Conservation (phyloP, 2,797 vertebrate species). For the Coilia nasus region DNA sequence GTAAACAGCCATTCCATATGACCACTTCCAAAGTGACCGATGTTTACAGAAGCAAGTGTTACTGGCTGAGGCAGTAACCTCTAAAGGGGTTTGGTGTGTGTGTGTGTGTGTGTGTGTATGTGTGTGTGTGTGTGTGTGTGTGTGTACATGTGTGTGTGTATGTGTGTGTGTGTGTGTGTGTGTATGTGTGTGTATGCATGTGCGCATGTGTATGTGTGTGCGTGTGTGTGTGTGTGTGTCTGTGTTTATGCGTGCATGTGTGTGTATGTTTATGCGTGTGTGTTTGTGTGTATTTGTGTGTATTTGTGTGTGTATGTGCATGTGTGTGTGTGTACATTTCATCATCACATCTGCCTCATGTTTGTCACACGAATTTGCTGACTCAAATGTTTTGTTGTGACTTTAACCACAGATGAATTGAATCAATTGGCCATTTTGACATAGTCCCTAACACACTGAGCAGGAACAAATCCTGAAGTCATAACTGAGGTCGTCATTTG, state of each 20-base stretch:
- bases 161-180: not conserved
- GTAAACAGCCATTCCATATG: not conserved
- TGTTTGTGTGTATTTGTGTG: not conserved
- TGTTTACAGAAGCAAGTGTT: not conserved
- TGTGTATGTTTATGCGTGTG: not conserved
- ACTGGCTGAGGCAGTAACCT: not conserved
- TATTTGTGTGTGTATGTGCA: not conserved
- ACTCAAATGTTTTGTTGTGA: not conserved
- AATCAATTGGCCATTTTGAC: constrained; percentile 3
- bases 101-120: not conserved
- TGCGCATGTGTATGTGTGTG: too few species aligned
- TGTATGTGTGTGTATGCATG: too few species aligned
- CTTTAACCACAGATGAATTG: not conserved
- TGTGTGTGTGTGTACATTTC: not conserved
- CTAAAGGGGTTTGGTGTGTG: not conserved
- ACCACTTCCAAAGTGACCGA: not conserved
- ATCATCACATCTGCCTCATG: not conserved
- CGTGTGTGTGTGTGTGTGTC: too few species aligned
- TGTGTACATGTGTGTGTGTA: too few species aligned
- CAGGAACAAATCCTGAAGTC: not conserved
- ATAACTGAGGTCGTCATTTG: not conserved
- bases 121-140: not conserved
- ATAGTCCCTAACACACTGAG: not conserved
- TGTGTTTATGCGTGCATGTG: too few species aligned
- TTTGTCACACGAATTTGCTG: constrained; percentile 3